phyloP scores from a whole-genome alignment of 2,113 vertebrate genomes.

The Sebastes fasciatus region DNA sequence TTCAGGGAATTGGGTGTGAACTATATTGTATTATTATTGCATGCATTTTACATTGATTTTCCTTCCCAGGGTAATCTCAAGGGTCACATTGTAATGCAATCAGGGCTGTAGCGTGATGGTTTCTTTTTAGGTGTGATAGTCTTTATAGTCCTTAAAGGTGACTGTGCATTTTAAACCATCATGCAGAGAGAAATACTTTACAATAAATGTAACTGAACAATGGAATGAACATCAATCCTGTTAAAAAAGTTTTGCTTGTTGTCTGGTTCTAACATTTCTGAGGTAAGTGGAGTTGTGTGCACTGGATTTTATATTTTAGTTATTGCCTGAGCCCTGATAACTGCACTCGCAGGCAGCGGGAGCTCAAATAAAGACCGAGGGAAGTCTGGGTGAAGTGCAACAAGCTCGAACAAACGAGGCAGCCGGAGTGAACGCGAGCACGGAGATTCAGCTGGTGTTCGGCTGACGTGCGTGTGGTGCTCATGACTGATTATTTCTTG shows the following conservation, averaged over 20 bases:
- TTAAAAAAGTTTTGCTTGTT: neutral
- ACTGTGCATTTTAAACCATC: neutral
- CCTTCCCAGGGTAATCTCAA: no score
- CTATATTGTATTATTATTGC: no score
- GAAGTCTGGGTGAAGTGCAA: neutral
- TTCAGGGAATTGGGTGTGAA: neutral
- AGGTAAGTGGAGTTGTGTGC: neutral
- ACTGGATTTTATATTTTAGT: neutral
- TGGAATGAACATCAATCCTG: neutral
- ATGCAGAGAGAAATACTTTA: neutral
- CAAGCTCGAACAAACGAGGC: conserved; percentile 5
- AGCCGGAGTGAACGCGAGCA: neutral
- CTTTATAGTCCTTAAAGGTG: neutral
- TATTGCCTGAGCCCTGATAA: neutral
- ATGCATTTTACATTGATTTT: no score
- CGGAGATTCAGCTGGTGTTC: conserved; percentile 7
- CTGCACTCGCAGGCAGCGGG: neutral
- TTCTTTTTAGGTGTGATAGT: neutral
- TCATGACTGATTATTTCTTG: conserved; percentile 23
- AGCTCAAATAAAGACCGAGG: neutral
- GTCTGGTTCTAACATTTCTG: neutral
- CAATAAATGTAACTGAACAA: neutral
- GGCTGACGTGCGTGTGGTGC: neutral
- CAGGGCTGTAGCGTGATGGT: no score
- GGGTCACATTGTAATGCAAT: neutral